phyloP scores from a whole-genome alignment of 1,140 invertebrate genomes.

The Drosophila subpulchrella region DNA sequence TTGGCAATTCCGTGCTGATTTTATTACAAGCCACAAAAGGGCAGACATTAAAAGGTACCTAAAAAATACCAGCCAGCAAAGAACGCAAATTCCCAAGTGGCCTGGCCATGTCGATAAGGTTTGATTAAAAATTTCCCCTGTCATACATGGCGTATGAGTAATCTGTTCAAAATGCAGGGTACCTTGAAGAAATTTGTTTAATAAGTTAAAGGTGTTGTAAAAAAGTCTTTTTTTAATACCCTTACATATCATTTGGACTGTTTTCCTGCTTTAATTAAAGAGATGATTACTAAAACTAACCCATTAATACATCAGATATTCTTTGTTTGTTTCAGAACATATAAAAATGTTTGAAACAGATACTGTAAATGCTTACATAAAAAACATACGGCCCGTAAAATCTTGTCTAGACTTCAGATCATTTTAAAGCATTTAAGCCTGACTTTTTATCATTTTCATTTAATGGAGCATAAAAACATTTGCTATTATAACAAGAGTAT shows the following conservation, averaged over 20 bases:
- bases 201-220: neutral
- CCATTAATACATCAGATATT: no score
- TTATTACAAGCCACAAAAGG: constrained; percentile 55
- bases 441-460: neutral
- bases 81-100: neutral
- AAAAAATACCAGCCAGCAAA: constrained; percentile 1
- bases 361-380: no score
- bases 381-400: neutral
- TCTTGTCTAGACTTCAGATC: neutral
- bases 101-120: constrained; percentile 23
- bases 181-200: neutral
- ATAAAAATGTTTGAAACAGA: no score
- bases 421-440: neutral
- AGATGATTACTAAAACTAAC: no score
- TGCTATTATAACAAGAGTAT: no score
- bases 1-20: constrained; percentile 55
- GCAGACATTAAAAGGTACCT: constrained; percentile 42
- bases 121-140: constrained; percentile 36
- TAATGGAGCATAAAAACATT: neutral
- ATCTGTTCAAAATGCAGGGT: neutral
- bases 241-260: no score
- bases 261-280: no score
- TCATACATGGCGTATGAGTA: constrained; percentile 27
- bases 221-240: neutral
- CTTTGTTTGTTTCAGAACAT: no score